Evolutionary conservation across 2,113 vertebrate genomes (phyloP).

Genomic region (Pleuronectes platessa): DNA sequence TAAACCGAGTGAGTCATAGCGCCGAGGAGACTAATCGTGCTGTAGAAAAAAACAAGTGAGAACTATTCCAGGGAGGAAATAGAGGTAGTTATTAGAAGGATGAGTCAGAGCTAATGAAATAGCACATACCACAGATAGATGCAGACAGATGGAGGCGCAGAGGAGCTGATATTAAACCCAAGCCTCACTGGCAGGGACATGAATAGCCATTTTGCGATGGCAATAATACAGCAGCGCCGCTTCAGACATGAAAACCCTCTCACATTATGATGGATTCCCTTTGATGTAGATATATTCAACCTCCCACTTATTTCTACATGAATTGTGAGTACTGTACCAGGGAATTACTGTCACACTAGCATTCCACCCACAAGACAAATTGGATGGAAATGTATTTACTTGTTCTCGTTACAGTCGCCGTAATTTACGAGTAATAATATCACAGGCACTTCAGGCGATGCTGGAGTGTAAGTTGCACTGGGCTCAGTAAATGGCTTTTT

Average conservation of each 20-base stretch:
- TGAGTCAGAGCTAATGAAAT: slow-evolving; percentile 70
- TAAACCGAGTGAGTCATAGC: slow-evolving; percentile 52
- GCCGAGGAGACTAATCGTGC: slow-evolving; percentile 27
- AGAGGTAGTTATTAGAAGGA: slow-evolving; percentile 61
- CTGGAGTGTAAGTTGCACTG: not conserved
- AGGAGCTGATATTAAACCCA: slow-evolving; percentile 56
- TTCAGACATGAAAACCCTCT: slow-evolving; percentile 47
- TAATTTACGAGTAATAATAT: slow-evolving; percentile 31
- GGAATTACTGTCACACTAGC: slow-evolving; percentile 35
- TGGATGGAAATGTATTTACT: slow-evolving; percentile 34
- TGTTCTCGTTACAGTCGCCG: slow-evolving; percentile 23
- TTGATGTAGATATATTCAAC: slow-evolving; percentile 46
- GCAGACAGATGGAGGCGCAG: slow-evolving; percentile 64
- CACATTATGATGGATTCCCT: slow-evolving; percentile 55
- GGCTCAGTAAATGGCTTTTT: not conserved
- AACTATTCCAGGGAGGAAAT: slow-evolving; percentile 55
- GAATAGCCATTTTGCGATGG: slow-evolving; percentile 61
- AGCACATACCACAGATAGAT: slow-evolving; percentile 36
- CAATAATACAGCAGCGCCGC: slow-evolving; percentile 48
- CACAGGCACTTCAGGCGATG: not conserved
- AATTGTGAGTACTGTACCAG: slow-evolving; percentile 29
- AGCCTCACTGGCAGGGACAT: slow-evolving; percentile 50
- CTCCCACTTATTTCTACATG: slow-evolving; percentile 34
- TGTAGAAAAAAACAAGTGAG: slow-evolving; percentile 41
- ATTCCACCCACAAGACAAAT: slow-evolving; percentile 41